Conservation (phyloP, 2,888 invertebrate species). For the Leuctra nigra region DNA sequence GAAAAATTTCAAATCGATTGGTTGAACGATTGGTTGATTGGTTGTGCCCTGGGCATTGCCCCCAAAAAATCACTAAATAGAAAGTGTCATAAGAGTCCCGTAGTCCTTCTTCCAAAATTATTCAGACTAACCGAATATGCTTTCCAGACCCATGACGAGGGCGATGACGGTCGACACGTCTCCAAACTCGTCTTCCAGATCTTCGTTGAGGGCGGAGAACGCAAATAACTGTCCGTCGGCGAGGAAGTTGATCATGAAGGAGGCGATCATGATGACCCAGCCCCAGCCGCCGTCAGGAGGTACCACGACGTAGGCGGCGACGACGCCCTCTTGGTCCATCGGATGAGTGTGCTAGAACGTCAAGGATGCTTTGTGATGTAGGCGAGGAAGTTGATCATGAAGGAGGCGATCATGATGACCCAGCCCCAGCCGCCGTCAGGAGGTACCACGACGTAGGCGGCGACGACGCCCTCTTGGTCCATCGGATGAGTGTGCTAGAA, state of each 20-base stretch:
- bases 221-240: slow-evolving; percentile 94
- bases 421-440: slow-evolving; percentile 96
- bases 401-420: slow-evolving; percentile 84
- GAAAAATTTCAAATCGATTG: too few relatives aligned
- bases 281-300: slow-evolving; percentile 96
- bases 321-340: background rate
- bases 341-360: slow-evolving; percentile 29
- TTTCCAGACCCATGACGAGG: too few relatives aligned
- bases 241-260: slow-evolving; percentile 86
- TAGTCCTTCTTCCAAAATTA: too few relatives aligned
- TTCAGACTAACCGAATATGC: too few relatives aligned
- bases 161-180: too few relatives aligned
- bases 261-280: slow-evolving; percentile 85
- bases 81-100: too few relatives aligned
- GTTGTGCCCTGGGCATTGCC: too few relatives aligned
- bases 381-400: slow-evolving; percentile 86
- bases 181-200: slow-evolving; percentile 61
- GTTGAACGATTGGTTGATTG: too few relatives aligned
- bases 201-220: slow-evolving; percentile 65
- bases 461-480: background rate
- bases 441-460: slow-evolving; percentile 58
- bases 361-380: too few relatives aligned
- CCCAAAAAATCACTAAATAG: too few relatives aligned
- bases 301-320: slow-evolving; percentile 45
- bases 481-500: slow-evolving; percentile 30